A percentile compares a stretch with the other conserved stretches of the same genome.
phyloP scores from a whole-genome alignment of 2,888 invertebrate species.

The Pristionchus fissidentatus region DNA sequence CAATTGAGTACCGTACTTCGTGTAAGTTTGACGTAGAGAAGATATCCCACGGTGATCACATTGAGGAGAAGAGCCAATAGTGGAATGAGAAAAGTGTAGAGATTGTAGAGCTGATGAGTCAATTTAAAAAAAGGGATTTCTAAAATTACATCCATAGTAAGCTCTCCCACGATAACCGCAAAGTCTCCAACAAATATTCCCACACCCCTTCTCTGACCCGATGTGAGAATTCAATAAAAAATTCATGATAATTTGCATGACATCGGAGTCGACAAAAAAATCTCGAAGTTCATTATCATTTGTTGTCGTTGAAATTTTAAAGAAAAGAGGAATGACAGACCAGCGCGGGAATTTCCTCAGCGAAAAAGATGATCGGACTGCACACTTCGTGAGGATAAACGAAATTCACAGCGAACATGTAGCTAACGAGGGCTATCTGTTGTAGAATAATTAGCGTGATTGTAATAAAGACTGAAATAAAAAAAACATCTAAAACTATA shows the following conservation, averaged over 20 bases:
- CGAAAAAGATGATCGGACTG: not conserved
- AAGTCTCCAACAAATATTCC: too few relatives aligned
- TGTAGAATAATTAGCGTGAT: not conserved
- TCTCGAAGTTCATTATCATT: not conserved
- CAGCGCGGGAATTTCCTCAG: not conserved
- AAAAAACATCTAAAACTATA: not conserved
- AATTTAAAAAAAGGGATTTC: not conserved
- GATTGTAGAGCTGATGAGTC: not conserved
- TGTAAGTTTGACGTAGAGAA: not conserved
- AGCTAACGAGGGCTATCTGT: not conserved
- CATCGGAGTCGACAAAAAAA: too few relatives aligned
- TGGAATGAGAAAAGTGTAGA: slow-evolving; percentile 4
- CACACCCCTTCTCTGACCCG: too few relatives aligned
- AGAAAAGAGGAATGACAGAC: not conserved
- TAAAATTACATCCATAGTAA: too few relatives aligned
- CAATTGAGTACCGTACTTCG: not conserved
- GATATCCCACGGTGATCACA: not conserved
- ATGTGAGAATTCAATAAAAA: too few relatives aligned
- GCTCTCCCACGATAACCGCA: not conserved
- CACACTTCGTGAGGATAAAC: slow-evolving; percentile 12
- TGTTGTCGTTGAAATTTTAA: not conserved
- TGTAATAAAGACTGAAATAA: not conserved
- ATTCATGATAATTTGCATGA: too few relatives aligned
- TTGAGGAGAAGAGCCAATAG: not conserved
- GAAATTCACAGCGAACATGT: not conserved